Conservation (phyloP, 2,113 vertebrate genomes). For the Opisthocomus hoazin region DNA sequence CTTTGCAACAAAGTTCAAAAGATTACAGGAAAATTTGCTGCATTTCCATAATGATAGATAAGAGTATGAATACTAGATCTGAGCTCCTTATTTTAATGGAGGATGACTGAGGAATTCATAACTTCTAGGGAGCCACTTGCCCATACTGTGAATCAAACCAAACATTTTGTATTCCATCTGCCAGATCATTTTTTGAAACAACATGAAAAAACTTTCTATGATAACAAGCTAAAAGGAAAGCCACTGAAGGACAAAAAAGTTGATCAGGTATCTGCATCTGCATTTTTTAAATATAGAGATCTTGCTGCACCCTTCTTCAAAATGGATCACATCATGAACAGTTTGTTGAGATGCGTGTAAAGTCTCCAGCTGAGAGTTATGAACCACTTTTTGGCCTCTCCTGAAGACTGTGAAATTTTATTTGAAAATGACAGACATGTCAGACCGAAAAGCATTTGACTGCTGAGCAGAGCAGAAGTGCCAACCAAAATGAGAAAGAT, state of each 20-base stretch:
- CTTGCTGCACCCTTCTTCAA: neutral
- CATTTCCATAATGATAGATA: neutral
- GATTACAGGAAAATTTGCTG: neutral
- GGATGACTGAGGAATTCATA: neutral
- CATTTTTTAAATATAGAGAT: neutral
- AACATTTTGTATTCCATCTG: neutral
- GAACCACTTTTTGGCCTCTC: neutral
- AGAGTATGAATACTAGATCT: neutral
- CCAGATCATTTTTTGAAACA: neutral
- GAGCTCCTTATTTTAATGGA: neutral
- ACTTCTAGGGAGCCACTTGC: neutral
- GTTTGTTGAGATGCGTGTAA: fast-evolving
- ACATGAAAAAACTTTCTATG: neutral
- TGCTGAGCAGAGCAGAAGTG: neutral
- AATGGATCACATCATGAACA: neutral
- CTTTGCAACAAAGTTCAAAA: neutral
- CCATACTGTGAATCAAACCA: neutral
- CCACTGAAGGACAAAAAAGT: neutral
- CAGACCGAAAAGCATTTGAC: neutral
- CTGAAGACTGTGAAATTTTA: neutral
- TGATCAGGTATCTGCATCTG: fast-evolving
- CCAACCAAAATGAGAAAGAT: neutral
- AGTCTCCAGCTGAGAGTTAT: neutral
- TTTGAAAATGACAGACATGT: neutral
- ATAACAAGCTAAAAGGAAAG: neutral